phyloP scores from a whole-genome alignment of 35 echinoderm and acorn worm species.

The Stichopus chloronotus region DNA sequence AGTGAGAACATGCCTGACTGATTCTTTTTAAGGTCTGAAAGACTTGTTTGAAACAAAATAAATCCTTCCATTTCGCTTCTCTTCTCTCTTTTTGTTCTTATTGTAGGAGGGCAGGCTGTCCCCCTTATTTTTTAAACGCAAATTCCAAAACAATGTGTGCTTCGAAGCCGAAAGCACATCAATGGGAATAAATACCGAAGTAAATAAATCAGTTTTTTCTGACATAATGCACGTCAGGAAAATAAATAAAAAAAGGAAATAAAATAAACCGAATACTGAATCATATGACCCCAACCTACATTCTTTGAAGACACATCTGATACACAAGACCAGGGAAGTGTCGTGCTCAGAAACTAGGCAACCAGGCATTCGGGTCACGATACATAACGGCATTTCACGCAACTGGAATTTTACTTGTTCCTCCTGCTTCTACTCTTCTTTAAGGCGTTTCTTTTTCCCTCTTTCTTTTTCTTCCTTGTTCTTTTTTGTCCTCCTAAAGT shows the following conservation, averaged over 20 bases:
- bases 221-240: slow-evolving; percentile 32
- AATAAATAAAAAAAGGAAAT: slow-evolving; percentile 38
- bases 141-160: slow-evolving; percentile 11
- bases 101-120: background rate
- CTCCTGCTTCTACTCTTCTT: background rate
- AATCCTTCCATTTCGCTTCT: background rate
- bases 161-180: slow-evolving; percentile 2
- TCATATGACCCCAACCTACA: slow-evolving; percentile 40
- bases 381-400: background rate
- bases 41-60: background rate
- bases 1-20: background rate
- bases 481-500: background rate
- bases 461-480: background rate
- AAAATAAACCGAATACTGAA: background rate
- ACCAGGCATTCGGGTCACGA: background rate
- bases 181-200: background rate
- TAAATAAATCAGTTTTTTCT: slow-evolving; percentile 18
- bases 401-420: background rate
- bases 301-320: background rate
- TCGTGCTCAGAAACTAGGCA: background rate
- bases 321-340: background rate
- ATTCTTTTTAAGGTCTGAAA: background rate
- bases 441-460: background rate
- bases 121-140: background rate
- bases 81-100: background rate